Conservation (phyloP, 2,113 vertebrate genomes). For the Pogona vitticeps region DNA sequence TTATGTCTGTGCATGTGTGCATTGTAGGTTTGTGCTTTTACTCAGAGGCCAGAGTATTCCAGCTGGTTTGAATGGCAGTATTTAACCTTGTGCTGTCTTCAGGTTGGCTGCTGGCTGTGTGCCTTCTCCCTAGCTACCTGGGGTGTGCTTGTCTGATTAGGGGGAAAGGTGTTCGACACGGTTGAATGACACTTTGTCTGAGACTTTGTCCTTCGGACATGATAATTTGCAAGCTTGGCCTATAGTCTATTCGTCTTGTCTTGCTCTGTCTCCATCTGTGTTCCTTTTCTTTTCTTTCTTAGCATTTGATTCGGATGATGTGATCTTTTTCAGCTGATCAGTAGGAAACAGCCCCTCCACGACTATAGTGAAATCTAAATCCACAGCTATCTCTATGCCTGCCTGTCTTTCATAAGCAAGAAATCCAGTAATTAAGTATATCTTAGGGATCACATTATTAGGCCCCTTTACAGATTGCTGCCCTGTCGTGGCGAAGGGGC, state of each 20-base stretch:
- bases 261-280: not conserved
- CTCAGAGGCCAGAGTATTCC: constrained; percentile 14
- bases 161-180: constrained; percentile 55
- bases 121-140: constrained; percentile 45
- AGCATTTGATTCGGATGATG: constrained; percentile 35
- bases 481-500: no score
- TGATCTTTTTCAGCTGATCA: constrained; percentile 6
- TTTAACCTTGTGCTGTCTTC: constrained; percentile 59
- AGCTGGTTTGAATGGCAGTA: constrained; percentile 41
- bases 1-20: not conserved
- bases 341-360: not conserved
- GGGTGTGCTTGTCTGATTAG: constrained; percentile 65
- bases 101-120: constrained; percentile 53
- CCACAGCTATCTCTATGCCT: not conserved
- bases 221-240: constrained; percentile 38
- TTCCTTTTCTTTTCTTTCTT: not conserved
- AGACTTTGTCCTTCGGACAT: constrained; percentile 38
- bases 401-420: not conserved
- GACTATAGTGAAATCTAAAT: not conserved
- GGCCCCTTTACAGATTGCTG: no score
- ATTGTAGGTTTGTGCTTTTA: not conserved
- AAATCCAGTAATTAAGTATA: no score
- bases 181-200: constrained; percentile 57
- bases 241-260: not conserved
- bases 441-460: not conserved